A percentile compares a stretch with the other conserved stretches of the same genome.
These are phyloP conservation scores for Latrodectus geometricus DNA, from an alignment of 1,140 invertebrate species.

Conservation along the genomic window DNA sequence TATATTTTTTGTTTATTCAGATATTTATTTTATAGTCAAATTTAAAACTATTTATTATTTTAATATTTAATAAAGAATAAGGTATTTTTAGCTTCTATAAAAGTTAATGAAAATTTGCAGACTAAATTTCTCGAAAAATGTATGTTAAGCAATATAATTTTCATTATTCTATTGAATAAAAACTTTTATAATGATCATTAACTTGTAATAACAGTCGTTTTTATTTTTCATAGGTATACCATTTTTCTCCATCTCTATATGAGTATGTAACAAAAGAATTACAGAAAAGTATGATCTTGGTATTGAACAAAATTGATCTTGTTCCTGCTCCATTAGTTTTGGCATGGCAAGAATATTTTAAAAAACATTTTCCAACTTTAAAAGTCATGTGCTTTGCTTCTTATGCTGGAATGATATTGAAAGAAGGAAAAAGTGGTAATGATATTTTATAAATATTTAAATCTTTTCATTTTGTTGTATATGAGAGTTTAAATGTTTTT, in stretches of 20 bases:
- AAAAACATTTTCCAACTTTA: conserved; percentile 78
- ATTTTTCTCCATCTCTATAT: conserved; percentile 91
- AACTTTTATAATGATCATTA: too few relatives aligned
- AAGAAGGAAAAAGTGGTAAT: conserved; percentile 61
- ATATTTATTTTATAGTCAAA: too few relatives aligned
- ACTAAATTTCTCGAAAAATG: too few relatives aligned
- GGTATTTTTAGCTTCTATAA: too few relatives aligned
- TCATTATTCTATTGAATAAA: too few relatives aligned
- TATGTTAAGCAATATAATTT: too few relatives aligned
- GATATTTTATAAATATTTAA: not conserved
- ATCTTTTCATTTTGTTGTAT: not conserved
- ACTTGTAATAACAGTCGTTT: too few relatives aligned
- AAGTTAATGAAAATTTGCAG: too few relatives aligned
- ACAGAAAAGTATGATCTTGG: conserved; percentile 85
- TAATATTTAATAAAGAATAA: too few relatives aligned
- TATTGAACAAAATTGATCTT: conserved; percentile 94
- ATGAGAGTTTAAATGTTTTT: not conserved
- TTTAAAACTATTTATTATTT: too few relatives aligned
- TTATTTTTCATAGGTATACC: conserved; percentile 41
- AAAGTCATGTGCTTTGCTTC: conserved; percentile 74
- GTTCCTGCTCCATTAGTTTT: conserved; percentile 83
- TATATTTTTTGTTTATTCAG: too few relatives aligned
- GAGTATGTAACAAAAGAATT: conserved; percentile 80
- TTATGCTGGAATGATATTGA: conserved; percentile 64
- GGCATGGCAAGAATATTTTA: conserved; percentile 89